Percentiles rank a stretch among this genome's conserved stretches.
Evolutionary conservation across 2,797 vertebrate species (phyloP).

Genomic region (Enteromius trimaculatus): DNA sequence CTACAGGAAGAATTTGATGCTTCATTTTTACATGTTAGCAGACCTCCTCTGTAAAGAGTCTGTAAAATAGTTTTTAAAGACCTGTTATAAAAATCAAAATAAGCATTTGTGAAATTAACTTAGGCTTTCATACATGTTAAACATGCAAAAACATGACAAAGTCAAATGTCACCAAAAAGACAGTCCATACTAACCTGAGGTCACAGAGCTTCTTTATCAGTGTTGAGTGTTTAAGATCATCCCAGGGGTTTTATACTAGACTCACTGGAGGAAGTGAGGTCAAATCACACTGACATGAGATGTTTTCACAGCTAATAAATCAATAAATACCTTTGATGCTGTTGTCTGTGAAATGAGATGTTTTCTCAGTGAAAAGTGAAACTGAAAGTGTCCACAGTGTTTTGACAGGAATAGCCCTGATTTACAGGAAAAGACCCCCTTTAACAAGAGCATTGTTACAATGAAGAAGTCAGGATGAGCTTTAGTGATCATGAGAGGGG

Average conservation of each 20-base stretch:
- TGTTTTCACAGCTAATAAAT: neutral
- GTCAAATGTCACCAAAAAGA: neutral
- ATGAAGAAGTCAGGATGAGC: too few species aligned
- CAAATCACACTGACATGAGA: neutral
- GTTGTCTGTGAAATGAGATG: too few species aligned
- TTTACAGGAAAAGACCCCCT: slow-evolving; percentile 1
- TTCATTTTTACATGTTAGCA: neutral
- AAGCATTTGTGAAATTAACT: neutral
- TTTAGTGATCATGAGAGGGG: too few species aligned
- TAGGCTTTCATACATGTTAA: neutral
- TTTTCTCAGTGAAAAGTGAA: neutral
- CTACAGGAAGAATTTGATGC: neutral
- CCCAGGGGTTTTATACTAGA: neutral
- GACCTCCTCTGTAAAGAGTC: too few species aligned
- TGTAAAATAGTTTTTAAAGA: neutral
- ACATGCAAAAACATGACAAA: neutral
- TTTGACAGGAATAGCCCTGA: neutral
- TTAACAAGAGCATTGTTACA: neutral
- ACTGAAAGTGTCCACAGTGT: neutral
- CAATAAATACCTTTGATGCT: neutral
- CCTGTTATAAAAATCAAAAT: neutral
- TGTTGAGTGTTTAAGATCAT: neutral
- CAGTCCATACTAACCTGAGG: neutral
- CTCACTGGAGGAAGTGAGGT: neutral
- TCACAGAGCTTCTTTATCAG: neutral